Percentiles rank a stretch among this genome's conserved stretches.
Conservation (phyloP, 2,113 vertebrate species). For the Cebus imitator region DNA sequence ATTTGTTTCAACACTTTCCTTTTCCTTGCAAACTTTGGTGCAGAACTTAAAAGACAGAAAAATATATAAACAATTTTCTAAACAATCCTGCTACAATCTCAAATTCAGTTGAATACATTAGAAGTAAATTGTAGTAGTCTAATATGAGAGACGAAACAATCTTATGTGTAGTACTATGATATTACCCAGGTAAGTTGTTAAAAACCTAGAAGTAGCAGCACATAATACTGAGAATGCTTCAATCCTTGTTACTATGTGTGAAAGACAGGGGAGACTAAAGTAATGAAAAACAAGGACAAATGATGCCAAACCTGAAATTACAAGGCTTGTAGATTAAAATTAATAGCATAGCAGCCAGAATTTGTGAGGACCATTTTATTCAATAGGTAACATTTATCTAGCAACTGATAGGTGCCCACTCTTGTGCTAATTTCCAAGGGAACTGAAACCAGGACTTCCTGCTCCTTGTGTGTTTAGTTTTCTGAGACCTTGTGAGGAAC, state of each 20-base stretch:
- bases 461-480: accelerated
- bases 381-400: neutral
- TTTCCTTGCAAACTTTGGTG: neutral
- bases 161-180: neutral
- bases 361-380: neutral
- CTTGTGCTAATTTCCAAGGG: neutral
- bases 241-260: neutral
- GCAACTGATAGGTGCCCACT: no score
- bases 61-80: neutral
- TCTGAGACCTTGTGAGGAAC: neutral
- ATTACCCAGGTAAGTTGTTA: neutral
- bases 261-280: neutral
- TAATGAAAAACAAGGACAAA: neutral
- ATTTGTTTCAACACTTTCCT: neutral
- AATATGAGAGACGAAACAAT: neutral
- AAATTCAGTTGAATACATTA: neutral
- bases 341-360: neutral
- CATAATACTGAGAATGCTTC: neutral
- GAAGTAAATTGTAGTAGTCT: neutral
- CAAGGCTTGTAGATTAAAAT: neutral
- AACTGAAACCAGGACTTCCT: neutral
- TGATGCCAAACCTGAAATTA: neutral
- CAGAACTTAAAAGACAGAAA: neutral
- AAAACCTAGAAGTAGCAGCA: neutral
- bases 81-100: neutral